Evolutionary conservation across 64 coral and sea anemone species (phyloP).

Genomic region (Montipora cactus): DNA sequence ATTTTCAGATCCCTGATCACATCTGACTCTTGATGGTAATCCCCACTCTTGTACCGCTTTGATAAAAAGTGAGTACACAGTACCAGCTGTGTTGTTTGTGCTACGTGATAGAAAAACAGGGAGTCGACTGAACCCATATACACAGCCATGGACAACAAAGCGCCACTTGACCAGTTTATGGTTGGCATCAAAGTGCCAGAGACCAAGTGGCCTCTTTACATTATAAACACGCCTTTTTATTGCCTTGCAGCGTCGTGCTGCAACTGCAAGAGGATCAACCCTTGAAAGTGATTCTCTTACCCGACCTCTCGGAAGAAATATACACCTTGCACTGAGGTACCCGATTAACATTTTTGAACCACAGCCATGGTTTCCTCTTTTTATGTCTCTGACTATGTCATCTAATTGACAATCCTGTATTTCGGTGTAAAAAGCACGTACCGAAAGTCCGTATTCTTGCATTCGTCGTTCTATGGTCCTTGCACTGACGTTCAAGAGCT

Average conservation of each 20-base stretch:
- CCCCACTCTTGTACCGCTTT: conserved; percentile 9
- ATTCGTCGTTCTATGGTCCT: neutral
- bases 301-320: neutral
- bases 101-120: conserved; percentile 16
- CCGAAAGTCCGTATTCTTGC: neutral
- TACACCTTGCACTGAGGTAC: neutral
- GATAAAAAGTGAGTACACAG: conserved; percentile 1
- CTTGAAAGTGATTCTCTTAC: neutral
- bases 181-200: neutral
- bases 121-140: conserved; percentile 9
- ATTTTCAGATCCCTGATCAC: neutral
- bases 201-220: neutral
- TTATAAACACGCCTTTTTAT: neutral
- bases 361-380: conserved; percentile 19
- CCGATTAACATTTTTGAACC: conserved; percentile 45
- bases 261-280: conserved; percentile 47
- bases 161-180: neutral
- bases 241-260: neutral
- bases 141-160: neutral
- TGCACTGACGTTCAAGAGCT: neutral
- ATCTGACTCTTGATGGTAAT: conserved; percentile 14
- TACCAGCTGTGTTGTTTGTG: conserved; percentile 20
- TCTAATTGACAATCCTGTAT: conserved; percentile 25
- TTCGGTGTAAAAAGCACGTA: neutral
- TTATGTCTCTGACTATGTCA: conserved; percentile 26